Evolutionary conservation across 1,140 invertebrate species (phyloP), one percentile per base, ranked within the genome.

Genomic region (Lineus longissimus): DNA sequence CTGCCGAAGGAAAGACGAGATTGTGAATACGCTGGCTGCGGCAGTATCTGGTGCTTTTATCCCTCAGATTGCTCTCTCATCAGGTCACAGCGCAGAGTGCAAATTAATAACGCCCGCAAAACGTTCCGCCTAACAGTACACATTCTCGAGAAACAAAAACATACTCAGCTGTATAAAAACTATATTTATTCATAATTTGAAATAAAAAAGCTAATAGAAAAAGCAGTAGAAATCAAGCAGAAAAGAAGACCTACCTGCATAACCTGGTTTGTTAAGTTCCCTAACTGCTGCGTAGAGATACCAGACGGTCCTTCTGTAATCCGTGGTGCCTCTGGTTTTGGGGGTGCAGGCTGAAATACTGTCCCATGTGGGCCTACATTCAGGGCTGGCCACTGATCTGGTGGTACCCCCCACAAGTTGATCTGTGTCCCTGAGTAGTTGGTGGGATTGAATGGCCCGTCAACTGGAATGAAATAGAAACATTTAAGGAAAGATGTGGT

Each of bases 351-450:
- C n/a, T 51, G 47, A 51, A 27, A 51, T 4, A 51, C 19, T n/a
- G 47, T 23, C 6, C 47, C 25, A 6, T 27, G 47, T 4, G 65
- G 64, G 29, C 68, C 63, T 9, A 64, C 67, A 45, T 67, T 64
- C 57, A 74, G 65, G 1, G 70, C 66, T 9, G 67, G 70, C 67
- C 72, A 62, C 17, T 65, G 61, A 15, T 66, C 65, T 27, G 71
- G 68, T 0, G 76, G 65, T 19, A 72, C 73, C n/a, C 81, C 81
- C 77, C 77, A 82, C 9, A 81, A 71, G 71, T 82, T 82, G 41
- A 82, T 79, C 72, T 82, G 81, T 13, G 81, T 82, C 1, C 81
- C 81, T 31, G 78, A 76, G 60, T 82, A 81, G 63, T 82, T 82
- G 9, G 74, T 76, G 2, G 80, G 78, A 45, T 78, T 77, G 55